phyloP scores from a whole-genome alignment of 2,113 vertebrate species.

The Athene cunicularia region DNA sequence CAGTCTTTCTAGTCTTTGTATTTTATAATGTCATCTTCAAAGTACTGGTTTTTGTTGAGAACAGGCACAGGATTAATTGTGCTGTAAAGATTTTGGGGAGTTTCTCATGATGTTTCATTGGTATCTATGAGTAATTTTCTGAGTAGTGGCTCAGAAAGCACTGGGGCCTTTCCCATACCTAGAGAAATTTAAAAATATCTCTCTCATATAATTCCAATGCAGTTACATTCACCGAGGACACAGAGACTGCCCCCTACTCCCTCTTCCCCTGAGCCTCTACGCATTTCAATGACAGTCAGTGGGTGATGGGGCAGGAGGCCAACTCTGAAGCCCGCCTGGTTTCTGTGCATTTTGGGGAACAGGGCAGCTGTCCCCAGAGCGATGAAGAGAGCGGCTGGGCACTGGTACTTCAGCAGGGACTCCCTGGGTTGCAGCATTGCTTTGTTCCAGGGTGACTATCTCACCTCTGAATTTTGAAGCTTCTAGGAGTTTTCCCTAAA shows the following conservation, averaged over 20 bases:
- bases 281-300: fast-evolving
- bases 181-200: neutral
- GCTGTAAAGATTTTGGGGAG: neutral
- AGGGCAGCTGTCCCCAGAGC: neutral
- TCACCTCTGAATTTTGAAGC: neutral
- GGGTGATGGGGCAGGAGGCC: neutral
- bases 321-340: neutral
- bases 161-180: neutral
- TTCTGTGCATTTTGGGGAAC: neutral
- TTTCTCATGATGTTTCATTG: neutral
- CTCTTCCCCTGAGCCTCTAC: neutral
- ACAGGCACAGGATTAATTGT: neutral
- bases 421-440: fast-evolving
- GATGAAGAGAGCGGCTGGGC: neutral
- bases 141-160: neutral
- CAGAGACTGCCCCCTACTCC: neutral
- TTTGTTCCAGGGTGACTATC: neutral
- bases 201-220: fast-evolving
- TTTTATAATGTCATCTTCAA: neutral
- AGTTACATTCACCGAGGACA: neutral
- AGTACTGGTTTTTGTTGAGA: neutral
- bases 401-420: no score
- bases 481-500: neutral
- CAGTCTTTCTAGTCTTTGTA: neutral
- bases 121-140: neutral